phyloP scores from a whole-genome alignment of 2,797 vertebrate species.

The Hirundo rustica region DNA sequence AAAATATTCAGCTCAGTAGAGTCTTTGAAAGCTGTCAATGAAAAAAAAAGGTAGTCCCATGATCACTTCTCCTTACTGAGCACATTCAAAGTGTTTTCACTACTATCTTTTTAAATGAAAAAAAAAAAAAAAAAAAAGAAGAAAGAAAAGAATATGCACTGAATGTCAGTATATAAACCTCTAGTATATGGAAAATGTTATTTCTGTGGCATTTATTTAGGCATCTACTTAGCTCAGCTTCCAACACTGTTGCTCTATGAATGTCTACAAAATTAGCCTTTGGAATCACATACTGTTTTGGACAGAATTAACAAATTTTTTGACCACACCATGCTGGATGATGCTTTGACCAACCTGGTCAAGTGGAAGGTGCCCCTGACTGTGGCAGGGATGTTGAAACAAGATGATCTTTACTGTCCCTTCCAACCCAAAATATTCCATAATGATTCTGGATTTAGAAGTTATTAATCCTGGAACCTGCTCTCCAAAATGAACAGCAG shows the following conservation, averaged over 20 bases:
- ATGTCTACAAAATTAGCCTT: neutral
- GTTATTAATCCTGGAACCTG: neutral
- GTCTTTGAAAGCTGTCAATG: neutral
- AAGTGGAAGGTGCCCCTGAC: neutral
- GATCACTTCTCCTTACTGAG: neutral
- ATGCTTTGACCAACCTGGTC: neutral
- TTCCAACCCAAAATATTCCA: neutral
- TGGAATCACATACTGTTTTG: neutral
- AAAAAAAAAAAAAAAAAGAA: too few species aligned
- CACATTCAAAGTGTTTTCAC: neutral
- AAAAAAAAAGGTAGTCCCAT: neutral
- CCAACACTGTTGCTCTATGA: neutral
- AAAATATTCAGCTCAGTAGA: neutral
- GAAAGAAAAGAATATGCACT: neutral
- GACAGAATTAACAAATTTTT: neutral
- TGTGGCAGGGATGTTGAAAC: accelerated
- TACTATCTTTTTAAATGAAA: neutral
- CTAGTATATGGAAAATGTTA: neutral
- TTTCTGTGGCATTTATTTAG: neutral
- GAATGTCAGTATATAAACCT: neutral
- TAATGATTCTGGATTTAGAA: neutral
- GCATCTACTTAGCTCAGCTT: neutral
- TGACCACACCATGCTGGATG: neutral
- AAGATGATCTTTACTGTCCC: neutral
- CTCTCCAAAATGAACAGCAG: neutral